Percentiles rank a stretch among this genome's conserved stretches.
Evolutionary conservation across 2,797 vertebrate genomes (phyloP).

Genomic region (Rhadinocentrus ornatus): DNA sequence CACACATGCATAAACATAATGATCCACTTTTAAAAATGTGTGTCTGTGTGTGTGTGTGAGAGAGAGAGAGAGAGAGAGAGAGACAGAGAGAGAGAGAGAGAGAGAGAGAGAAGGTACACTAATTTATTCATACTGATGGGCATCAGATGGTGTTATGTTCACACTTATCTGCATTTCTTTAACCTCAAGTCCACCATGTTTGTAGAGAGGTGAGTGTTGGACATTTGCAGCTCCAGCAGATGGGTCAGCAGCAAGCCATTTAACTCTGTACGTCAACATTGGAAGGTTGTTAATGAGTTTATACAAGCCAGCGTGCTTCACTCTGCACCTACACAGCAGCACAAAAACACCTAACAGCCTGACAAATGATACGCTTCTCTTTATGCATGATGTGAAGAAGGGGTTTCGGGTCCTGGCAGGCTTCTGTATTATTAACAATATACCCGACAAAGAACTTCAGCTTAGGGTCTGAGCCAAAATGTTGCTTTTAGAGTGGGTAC

Average conservation of each 20-base stretch:
- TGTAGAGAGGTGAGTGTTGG: constrained; percentile 18
- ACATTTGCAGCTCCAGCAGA: constrained; percentile 42
- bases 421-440: not conserved
- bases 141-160: constrained; percentile 18
- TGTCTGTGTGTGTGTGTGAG: not conserved
- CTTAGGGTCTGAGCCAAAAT: constrained; percentile 15
- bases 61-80: no score
- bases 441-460: constrained; percentile 11
- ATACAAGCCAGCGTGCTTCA: constrained; percentile 16
- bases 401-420: not conserved
- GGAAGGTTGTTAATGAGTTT: constrained; percentile 55
- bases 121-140: constrained; percentile 29
- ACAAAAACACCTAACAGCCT: constrained; percentile 19
- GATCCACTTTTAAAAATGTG: not conserved
- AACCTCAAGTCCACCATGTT: constrained; percentile 10
- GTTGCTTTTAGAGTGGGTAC: constrained; percentile 8
- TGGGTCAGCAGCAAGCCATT: constrained; percentile 62
- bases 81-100: no score
- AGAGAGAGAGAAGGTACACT: not conserved
- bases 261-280: constrained; percentile 61
- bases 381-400: not conserved
- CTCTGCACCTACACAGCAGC: constrained; percentile 9
- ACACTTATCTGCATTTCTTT: constrained; percentile 8
- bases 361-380: not conserved
- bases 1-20: constrained; percentile 8